A percentile compares a stretch with the other conserved stretches of the same genome.
Conservation (phyloP, 1,140 invertebrate species). For the Mycetomoellerius zeteki region DNA sequence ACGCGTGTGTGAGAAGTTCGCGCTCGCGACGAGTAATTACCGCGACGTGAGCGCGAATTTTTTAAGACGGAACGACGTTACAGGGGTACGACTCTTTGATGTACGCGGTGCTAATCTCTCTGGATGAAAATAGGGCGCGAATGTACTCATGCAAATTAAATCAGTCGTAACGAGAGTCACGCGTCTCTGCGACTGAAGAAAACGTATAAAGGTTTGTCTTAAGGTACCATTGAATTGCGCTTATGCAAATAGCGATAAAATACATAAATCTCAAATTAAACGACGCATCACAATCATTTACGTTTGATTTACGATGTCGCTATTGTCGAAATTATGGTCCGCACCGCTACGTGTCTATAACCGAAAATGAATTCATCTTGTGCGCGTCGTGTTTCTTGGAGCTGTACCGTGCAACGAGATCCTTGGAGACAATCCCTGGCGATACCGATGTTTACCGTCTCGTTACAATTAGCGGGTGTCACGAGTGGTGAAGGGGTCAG, state of each 20-base stretch:
- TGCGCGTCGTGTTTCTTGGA: constrained; percentile 18
- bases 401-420: not conserved
- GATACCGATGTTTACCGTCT: constrained; percentile 57
- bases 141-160: constrained; percentile 25
- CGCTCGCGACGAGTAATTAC: constrained; percentile 55
- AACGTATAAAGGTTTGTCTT: not conserved
- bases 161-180: constrained; percentile 2
- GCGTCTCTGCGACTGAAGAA: not conserved
- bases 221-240: not conserved
- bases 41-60: constrained; percentile 57
- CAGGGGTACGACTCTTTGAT: constrained; percentile 32
- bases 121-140: constrained; percentile 1
- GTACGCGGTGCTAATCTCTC: constrained; percentile 32
- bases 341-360: not conserved
- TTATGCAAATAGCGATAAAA: not conserved
- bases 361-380: constrained; percentile 39
- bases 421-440: too few relatives aligned
- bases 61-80: constrained; percentile 33
- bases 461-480: constrained; percentile 62
- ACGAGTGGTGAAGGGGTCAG: constrained; percentile 63
- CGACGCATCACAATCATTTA: not conserved
- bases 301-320: not conserved
- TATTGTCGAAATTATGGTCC: not conserved
- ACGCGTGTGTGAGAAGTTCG: constrained; percentile 3
- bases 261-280: not conserved